phyloP scores from a whole-genome alignment of 2,113 vertebrate species.

The Tylochromis polylepis region DNA sequence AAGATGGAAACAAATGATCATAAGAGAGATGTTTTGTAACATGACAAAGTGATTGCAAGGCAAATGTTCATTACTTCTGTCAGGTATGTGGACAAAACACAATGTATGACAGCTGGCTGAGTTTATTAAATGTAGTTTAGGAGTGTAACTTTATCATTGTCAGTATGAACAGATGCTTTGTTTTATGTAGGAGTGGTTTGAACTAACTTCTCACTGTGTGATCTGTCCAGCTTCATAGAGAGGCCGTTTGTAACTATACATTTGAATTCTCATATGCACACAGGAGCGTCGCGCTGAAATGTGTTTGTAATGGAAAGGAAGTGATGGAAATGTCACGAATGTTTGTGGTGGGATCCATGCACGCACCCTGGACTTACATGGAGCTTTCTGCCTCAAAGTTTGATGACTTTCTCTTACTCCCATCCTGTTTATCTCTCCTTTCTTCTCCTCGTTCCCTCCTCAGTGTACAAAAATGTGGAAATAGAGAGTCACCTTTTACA shows the following conservation, averaged over 20 bases:
- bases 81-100: not conserved
- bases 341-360: not conserved
- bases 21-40: not conserved
- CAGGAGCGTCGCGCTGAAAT: not conserved
- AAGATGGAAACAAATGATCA: not conserved
- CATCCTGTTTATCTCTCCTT: not conserved
- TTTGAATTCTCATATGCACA: not conserved
- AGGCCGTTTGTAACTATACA: not conserved
- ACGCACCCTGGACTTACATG: conserved; percentile 47
- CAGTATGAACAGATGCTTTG: not conserved
- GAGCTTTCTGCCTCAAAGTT: conserved; percentile 18
- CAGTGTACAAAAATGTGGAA: not conserved
- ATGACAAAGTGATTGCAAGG: not conserved
- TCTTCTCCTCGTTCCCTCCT: not conserved
- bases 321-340: conserved; percentile 5
- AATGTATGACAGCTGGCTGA: not conserved
- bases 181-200: not conserved
- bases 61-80: not conserved
- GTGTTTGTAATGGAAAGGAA: not conserved
- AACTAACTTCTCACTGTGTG: not conserved
- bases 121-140: not conserved
- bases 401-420: not conserved
- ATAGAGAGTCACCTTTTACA: not conserved
- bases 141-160: not conserved
- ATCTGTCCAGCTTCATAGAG: not conserved